Base-by-base conservation (phyloP, 2,888 invertebrate genomes). In the Synergus laeviventris region DNA sequence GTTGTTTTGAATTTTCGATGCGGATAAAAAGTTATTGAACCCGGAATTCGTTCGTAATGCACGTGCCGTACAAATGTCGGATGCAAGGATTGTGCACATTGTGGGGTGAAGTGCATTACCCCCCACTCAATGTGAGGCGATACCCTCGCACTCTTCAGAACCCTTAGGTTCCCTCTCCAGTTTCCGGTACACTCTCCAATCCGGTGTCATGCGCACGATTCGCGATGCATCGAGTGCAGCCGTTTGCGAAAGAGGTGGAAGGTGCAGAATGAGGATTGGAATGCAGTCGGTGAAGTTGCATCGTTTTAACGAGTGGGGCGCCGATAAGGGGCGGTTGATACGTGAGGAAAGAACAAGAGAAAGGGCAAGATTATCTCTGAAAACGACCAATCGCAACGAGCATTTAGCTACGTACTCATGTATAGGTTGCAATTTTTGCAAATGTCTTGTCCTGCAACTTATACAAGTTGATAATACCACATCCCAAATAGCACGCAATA, bases 91-190 rank as follows among this genome's bases (percentile, higher is more conserved):
- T 74, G 66, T 73, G 82, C 84, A 82, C 80, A 81, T 80, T 78
- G 75, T 74, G 74, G 76, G 81, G 76, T 73, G 80, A 88, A 87
- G 84, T 87, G 89, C 87, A 89, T 89, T 88, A 83, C 87, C 86
- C 87, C 87, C 88, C 86, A 86, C 84, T 76, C 61, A 61, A 5
- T 21, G 59, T 45, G 8, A 60, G 70, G 59, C 61, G 70, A 75
- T 76, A 74, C 75, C 85, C 78, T 78, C 60, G 82, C 79, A 80
- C 77, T 77, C 76, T 75, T 77, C 73, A 56, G 74, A 76, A 80
- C 82, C 79, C 80, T 80, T 2, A 81, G 79, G 80, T 66, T 76
- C 80, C 76, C 76, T 79, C 83, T 78, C 78, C 79, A 83, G 79
- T 79, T 79, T 78, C 75, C 80, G 75, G 73, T 75, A 75, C 77